Conservation (phyloP, 1,140 invertebrate species). For the Micrasema minimum region DNA sequence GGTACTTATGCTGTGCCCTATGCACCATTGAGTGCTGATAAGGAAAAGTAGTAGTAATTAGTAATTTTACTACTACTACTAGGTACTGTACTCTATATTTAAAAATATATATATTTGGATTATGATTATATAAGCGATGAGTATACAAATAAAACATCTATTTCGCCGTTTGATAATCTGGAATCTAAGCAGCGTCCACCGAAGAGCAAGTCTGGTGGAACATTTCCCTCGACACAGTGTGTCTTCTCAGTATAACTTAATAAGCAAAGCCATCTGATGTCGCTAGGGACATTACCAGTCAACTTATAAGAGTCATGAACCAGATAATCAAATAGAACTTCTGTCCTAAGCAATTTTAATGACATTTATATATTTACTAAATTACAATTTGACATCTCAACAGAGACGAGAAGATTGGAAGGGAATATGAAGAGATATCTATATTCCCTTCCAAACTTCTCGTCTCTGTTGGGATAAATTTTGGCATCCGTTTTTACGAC, state of each 20-base stretch:
- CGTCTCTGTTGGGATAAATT: background rate
- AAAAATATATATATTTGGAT: too few species aligned
- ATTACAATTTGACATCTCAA: too few species aligned
- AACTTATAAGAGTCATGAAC: background rate
- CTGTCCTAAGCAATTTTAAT: background rate
- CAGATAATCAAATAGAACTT: too few species aligned
- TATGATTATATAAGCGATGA: background rate
- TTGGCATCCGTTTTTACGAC: background rate
- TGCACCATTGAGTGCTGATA: too few species aligned
- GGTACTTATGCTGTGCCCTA: too few species aligned
- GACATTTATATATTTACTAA: background rate
- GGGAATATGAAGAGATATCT: too few species aligned
- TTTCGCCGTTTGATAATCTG: background rate
- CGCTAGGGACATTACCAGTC: background rate
- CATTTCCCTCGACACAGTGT: background rate
- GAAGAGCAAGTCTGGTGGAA: background rate
- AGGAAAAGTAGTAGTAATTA: too few species aligned
- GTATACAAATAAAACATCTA: background rate
- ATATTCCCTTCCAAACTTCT: too few species aligned
- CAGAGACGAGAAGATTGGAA: too few species aligned
- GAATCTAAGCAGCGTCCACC: background rate
- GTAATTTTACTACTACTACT: too few species aligned
- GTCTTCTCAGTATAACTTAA: slow-evolving; percentile 4
- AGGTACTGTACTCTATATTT: too few species aligned
- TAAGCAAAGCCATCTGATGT: background rate